phyloP scores from a whole-genome alignment of 2,888 invertebrate species.

The Pheosia tremula region DNA sequence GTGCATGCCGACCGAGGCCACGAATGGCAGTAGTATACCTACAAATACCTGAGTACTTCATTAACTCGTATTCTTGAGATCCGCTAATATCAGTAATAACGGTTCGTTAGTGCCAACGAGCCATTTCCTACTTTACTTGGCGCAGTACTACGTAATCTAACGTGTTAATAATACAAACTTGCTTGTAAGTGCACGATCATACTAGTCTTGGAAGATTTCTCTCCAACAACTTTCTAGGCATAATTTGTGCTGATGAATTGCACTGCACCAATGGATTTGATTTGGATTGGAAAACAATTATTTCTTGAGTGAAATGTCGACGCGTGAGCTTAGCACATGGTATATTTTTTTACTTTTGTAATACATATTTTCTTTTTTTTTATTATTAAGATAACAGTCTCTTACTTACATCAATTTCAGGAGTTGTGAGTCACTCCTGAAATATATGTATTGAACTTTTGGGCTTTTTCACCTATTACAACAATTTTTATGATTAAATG shows the following conservation, averaged over 20 bases:
- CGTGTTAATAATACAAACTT: slow-evolving; percentile 15
- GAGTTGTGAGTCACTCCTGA: too few relatives aligned
- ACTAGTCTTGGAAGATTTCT: slow-evolving; percentile 13
- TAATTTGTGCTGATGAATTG: slow-evolving; percentile 16
- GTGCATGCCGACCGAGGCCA: too few relatives aligned
- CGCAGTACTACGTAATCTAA: slow-evolving; percentile 21
- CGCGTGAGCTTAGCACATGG: not conserved
- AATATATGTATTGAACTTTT: too few relatives aligned
- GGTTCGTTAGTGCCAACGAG: slow-evolving; percentile 45
- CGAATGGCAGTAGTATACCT: not conserved
- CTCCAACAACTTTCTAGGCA: not conserved
- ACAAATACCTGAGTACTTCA: not conserved
- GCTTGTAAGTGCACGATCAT: slow-evolving; percentile 15
- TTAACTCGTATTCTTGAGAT: slow-evolving; percentile 10
- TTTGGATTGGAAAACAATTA: slow-evolving; percentile 4
- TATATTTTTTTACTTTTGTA: not conserved
- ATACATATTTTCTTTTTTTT: too few relatives aligned
- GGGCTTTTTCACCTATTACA: too few relatives aligned
- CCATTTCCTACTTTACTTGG: slow-evolving; percentile 63
- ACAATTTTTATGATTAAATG: too few relatives aligned
- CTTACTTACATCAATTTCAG: too few relatives aligned
- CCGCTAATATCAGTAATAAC: slow-evolving; percentile 31
- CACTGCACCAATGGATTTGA: slow-evolving; percentile 21
- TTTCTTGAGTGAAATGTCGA: not conserved
- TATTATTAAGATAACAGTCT: too few relatives aligned